Percentiles rank a stretch among this genome's conserved stretches.
These are phyloP conservation scores for Hiodon tergisus DNA, from an alignment of 2,113 vertebrate genomes.

Conservation along the genomic window DNA sequence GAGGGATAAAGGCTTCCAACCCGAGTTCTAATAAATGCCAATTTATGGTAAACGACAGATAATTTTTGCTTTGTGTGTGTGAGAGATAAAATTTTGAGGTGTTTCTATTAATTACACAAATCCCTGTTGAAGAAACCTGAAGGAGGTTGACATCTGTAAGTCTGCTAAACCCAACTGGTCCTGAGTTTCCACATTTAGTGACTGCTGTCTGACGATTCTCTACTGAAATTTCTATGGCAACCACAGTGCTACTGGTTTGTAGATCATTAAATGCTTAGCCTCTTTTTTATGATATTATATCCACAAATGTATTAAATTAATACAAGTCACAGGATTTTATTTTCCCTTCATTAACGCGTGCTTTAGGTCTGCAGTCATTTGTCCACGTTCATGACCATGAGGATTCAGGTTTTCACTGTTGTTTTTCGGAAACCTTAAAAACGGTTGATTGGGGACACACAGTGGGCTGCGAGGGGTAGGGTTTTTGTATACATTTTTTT, in stretches of 20 bases:
- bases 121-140: not conserved
- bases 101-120: too few relatives aligned
- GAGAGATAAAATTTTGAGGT: too few relatives aligned
- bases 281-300: not conserved
- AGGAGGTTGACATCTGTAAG: not conserved
- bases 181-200: slow-evolving; percentile 1
- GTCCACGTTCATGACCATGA: not conserved
- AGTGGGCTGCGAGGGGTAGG: too few relatives aligned
- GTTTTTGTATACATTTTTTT: too few relatives aligned
- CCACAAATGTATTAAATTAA: not conserved
- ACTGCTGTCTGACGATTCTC: not conserved
- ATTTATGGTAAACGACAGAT: too few relatives aligned
- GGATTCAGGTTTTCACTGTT: too few relatives aligned
- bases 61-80: too few relatives aligned
- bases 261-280: not conserved
- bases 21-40: too few relatives aligned
- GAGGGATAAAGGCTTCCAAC: too few relatives aligned
- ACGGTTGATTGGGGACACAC: too few relatives aligned
- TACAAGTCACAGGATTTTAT: not conserved
- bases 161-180: not conserved
- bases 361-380: not conserved
- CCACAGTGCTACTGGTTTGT: slow-evolving; percentile 10
- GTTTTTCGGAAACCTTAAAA: too few relatives aligned
- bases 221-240: slow-evolving; percentile 6
- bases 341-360: too few relatives aligned